Percentiles rank a stretch among this genome's conserved stretches.
Evolutionary conservation across 2,888 invertebrate genomes (phyloP).

Genomic region (Drosophila phalerata): DNA sequence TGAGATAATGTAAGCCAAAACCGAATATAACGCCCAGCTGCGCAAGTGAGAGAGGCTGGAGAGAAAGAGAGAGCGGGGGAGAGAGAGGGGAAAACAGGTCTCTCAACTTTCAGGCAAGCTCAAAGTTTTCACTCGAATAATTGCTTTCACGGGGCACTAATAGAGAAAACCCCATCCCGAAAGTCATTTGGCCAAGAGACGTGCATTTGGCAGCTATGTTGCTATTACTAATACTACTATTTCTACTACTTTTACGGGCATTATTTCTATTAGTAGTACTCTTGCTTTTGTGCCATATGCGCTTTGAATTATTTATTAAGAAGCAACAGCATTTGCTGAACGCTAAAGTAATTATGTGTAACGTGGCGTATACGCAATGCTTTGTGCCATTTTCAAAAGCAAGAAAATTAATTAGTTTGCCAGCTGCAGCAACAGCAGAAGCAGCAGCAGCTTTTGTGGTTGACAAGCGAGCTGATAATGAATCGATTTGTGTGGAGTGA

Average conservation of each 20-base stretch:
- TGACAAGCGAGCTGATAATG: conserved; percentile 63
- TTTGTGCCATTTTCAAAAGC: conserved; percentile 38
- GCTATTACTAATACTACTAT: conserved; percentile 1
- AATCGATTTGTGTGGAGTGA: conserved; percentile 57
- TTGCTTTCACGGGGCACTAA: conserved; percentile 64
- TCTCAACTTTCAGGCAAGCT: conserved; percentile 32
- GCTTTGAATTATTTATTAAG: conserved; percentile 69
- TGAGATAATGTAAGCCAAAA: conserved; percentile 52
- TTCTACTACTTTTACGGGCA: neutral
- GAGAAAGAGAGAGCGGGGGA: no score
- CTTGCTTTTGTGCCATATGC: conserved; percentile 41
- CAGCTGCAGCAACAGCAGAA: conserved; percentile 29
- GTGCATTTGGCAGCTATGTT: conserved; percentile 12
- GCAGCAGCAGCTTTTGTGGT: conserved; percentile 42
- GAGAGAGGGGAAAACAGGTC: neutral
- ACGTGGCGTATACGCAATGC: conserved; percentile 70
- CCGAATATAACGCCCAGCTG: conserved; percentile 5
- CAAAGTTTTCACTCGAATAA: conserved; percentile 71
- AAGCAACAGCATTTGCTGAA: conserved; percentile 7
- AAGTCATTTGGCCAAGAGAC: conserved; percentile 2
- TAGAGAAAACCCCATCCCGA: conserved; percentile 22
- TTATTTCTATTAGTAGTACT: conserved; percentile 14
- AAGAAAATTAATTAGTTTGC: conserved; percentile 73
- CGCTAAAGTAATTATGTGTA: conserved; percentile 65
- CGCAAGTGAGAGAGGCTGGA: no score